Evolutionary conservation across 2,797 vertebrate genomes (phyloP), one percentile per base, ranked within the genome.

Genomic region (Halcyon chelicuti): DNA sequence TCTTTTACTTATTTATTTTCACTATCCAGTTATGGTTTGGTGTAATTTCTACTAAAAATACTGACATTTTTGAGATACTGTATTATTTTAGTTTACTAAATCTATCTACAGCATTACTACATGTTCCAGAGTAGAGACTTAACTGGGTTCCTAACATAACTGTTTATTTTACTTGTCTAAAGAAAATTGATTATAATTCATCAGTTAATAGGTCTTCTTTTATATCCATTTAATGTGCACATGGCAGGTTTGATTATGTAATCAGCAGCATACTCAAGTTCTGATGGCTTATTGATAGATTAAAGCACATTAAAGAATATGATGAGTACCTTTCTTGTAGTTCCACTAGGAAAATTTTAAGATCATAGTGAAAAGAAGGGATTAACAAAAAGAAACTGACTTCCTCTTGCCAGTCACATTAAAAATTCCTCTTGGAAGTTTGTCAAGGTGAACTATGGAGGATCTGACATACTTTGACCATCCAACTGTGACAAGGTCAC

Each of bases 211-310:
- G 12, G n/a, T 9, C 10, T 65, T 68, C 82, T 61, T 61, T 5
- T 13, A 54, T 91, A 77, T 39, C 72, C 28, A 57, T 14, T 71
- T 82, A 76, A 74, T 60, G 18, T 31, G 52, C 35, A 65, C 21
- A 39, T 75, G 60, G 8, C 63, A 77, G 87, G 44, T 85, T 85
- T 44, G 63, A 76, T 88, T 90, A 91, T 77, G n/a, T 35, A 94
- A 91, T 61, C 63, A 54, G 23, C 63, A 88, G 46, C 91, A 86
- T 82, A 87, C 89, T 76, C 61, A 6, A 91, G 72, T 91, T 94
- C 81, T 90, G 49, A 71, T 68, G 37, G 46, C 35, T 87, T 87
- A 77, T 72, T 93, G 72, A 83, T 68, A 94, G 66, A 37, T 92
- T 82, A 89, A 85, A 87, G 4, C 21, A 77, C 67, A 88, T 88